These are phyloP conservation scores for Apostichopus parvimensis DNA, from an alignment of 35 echinoderm and acorn worm genomes.

Conservation along the genomic window DNA sequence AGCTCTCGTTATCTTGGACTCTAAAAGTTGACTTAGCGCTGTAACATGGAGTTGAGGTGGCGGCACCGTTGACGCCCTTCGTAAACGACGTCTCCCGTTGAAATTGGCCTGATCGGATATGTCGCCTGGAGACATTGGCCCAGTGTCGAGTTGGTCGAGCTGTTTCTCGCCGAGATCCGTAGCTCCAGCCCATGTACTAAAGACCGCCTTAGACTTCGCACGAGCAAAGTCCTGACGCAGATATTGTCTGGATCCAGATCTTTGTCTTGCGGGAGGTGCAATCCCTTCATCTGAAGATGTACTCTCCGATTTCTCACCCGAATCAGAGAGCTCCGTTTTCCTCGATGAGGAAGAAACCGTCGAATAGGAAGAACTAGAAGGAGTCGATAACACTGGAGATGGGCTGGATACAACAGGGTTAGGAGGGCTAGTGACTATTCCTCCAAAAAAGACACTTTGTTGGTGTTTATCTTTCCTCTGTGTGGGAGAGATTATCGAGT, in stretches of 20 bases:
- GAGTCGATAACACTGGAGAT: conserved; percentile 52
- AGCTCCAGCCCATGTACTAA: conserved; percentile 77
- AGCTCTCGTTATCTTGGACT: conserved; percentile 70
- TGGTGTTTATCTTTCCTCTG: background rate
- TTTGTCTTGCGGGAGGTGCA: conserved; percentile 61
- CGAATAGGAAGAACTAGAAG: conserved; percentile 54
- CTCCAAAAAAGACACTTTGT: conserved; percentile 55
- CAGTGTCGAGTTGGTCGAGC: conserved; percentile 57
- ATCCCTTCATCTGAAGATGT: conserved; percentile 75
- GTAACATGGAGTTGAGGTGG: conserved; percentile 63
- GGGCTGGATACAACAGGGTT: conserved; percentile 42
- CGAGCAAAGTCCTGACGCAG: conserved; percentile 96
- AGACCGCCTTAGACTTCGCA: conserved; percentile 82
- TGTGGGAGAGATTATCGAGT: conserved; percentile 42
- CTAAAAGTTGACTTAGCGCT: conserved; percentile 78
- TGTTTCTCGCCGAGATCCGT: conserved; percentile 27
- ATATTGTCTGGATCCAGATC: conserved; percentile 92
- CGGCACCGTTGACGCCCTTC: conserved; percentile 90
- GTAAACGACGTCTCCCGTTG: conserved; percentile 64
- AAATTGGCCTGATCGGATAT: conserved; percentile 32
- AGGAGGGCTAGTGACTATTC: background rate
- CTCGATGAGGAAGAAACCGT: conserved; percentile 46
- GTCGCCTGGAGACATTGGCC: conserved; percentile 65
- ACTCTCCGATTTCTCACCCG: conserved; percentile 73
- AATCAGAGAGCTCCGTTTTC: conserved; percentile 50